Base-by-base conservation (phyloP, 2,113 vertebrate species). In the Nibea coibor region DNA sequence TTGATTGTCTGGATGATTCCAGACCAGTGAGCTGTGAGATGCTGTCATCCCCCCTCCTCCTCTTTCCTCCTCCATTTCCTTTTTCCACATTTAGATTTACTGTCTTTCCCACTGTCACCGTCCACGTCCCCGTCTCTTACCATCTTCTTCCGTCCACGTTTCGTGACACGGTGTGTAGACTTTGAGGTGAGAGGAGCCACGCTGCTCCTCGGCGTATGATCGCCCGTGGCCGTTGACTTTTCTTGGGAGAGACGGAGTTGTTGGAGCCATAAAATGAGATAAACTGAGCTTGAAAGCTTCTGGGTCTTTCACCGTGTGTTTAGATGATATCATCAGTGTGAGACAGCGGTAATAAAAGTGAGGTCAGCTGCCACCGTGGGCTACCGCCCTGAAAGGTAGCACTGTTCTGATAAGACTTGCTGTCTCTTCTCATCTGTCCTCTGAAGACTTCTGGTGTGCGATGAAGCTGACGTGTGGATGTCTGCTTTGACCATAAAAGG, bases 1-100 rank as follows among this genome's bases (percentile, higher is more conserved):
- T 88, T 87, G 85, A 92, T 90, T 88, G 72, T 28, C 64, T 66
- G 75, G 50, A 66, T 78, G 80, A 89, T 92, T 93, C 91, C 88
- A 77, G 80, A 91, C 69, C 90, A 89, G 80, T 86, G 89, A 87
- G 75, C 87, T 72, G 83, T 83, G 82, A 82, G 82, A 87, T 57
- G 15, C 61, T 53, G 72, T 78, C 84, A 61, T 19, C 63, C 48
- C 67, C 56, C 45, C 48, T 17, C 53, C 48, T 70, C 76, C 71
- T 61, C 35, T 35, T 35, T 8, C 45, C 53, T 20, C 53, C 48
- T 70, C 76, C 70, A 35, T 35, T 35, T 35, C 31, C 31, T 35
- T 61, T 51, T 63, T 67, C 75, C 59, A 82, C 79, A 70, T 78
- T 84, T 71, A 80, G 59, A 83, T 73, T 78, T 68, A 82, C 85